These are phyloP conservation scores for Gobio gobio DNA, from an alignment of 2,113 vertebrate genomes.

Conservation along the genomic window DNA sequence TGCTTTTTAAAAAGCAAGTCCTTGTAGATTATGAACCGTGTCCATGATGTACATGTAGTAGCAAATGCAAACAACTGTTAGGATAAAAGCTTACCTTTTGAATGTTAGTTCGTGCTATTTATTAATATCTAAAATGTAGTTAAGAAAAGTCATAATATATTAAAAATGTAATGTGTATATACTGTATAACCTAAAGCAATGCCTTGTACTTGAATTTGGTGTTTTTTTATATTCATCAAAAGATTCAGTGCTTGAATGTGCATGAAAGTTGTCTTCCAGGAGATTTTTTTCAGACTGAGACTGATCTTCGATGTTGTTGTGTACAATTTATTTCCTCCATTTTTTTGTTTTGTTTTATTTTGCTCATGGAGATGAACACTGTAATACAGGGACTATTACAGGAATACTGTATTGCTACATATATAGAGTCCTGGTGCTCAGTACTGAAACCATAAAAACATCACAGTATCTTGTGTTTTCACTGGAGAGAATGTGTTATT, in stretches of 20 bases:
- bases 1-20: slow-evolving; percentile 30
- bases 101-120: slow-evolving; percentile 67
- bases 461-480: slow-evolving; percentile 25
- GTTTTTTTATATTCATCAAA: slow-evolving; percentile 57
- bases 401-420: slow-evolving; percentile 42
- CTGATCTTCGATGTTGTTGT: slow-evolving; percentile 46
- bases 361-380: slow-evolving; percentile 10
- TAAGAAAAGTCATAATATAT: slow-evolving; percentile 63
- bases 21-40: slow-evolving; percentile 31
- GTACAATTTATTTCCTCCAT: slow-evolving; percentile 13
- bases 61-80: slow-evolving; percentile 61
- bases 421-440: slow-evolving; percentile 37
- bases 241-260: slow-evolving; percentile 64
- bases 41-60: slow-evolving; percentile 48
- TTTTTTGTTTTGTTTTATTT: background rate
- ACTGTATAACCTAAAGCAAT: slow-evolving; percentile 18
- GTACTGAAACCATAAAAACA: slow-evolving; percentile 11
- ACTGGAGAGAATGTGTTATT: slow-evolving; percentile 26
- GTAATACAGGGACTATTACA: no score
- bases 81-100: slow-evolving; percentile 58
- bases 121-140: slow-evolving; percentile 72
- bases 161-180: slow-evolving; percentile 57
- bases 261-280: slow-evolving; percentile 71
- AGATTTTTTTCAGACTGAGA: slow-evolving; percentile 27
- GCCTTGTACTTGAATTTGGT: slow-evolving; percentile 41